A percentile compares a stretch with the other conserved stretches of the same genome.
Conservation (phyloP, 2,797 vertebrate genomes). For the Scarus forsteni region DNA sequence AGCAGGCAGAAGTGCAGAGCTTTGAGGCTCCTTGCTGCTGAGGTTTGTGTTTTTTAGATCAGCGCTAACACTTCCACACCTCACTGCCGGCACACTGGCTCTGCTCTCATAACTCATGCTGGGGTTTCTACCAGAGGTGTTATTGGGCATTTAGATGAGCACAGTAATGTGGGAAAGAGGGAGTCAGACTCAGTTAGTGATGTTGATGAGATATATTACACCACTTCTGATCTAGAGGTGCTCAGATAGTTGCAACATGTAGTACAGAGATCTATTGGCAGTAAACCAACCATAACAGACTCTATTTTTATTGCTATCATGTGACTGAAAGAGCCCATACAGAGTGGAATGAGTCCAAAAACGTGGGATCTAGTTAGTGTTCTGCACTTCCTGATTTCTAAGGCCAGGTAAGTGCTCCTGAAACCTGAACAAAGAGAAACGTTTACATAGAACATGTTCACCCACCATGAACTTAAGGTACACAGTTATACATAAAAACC, state of each 20-base stretch:
- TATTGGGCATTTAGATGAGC: constrained; percentile 37
- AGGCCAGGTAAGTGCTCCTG: constrained; percentile 22
- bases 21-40: constrained; percentile 20
- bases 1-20: constrained; percentile 22
- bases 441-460: neutral
- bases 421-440: constrained; percentile 11
- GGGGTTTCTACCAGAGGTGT: constrained; percentile 21
- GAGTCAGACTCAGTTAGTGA: neutral
- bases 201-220: constrained; percentile 3
- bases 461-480: neutral
- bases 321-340: too few relatives aligned
- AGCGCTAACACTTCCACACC: constrained; percentile 57
- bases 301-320: too few relatives aligned
- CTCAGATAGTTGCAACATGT: too few relatives aligned
- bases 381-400: too few relatives aligned
- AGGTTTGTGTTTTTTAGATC: constrained; percentile 16
- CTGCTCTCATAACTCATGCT: constrained; percentile 28
- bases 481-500: neutral
- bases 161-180: constrained; percentile 31
- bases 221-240: too few relatives aligned
- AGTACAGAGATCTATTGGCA: neutral
- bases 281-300: too few relatives aligned
- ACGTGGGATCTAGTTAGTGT: too few relatives aligned
- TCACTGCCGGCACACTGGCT: constrained; percentile 33
- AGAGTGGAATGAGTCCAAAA: too few relatives aligned